These are phyloP conservation scores for Piaya cayana DNA, from an alignment of 2,113 vertebrate genomes.

Conservation along the genomic window DNA sequence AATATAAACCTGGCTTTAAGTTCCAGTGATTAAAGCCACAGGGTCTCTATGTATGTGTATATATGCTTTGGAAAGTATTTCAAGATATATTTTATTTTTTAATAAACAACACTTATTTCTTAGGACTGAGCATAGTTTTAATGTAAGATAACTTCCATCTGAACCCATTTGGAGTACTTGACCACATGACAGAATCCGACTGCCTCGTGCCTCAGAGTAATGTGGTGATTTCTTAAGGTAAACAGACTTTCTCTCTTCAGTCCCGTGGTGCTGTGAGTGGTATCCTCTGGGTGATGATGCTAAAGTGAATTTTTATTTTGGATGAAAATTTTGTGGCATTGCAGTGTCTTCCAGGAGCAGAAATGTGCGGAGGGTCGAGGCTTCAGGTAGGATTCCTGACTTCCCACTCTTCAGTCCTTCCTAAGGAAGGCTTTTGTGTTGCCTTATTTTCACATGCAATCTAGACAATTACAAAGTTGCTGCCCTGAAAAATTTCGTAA, in stretches of 20 bases:
- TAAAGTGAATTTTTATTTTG: neutral
- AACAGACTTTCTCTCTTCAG: neutral
- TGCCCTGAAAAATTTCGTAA: neutral
- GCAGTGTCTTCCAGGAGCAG: neutral
- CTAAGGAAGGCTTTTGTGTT: neutral
- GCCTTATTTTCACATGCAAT: neutral
- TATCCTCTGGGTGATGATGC: neutral
- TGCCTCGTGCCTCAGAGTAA: neutral
- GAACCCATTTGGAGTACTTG: neutral
- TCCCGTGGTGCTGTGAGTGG: neutral
- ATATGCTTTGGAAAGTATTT: neutral
- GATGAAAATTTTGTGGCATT: neutral
- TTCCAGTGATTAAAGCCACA: neutral
- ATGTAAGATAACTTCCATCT: neutral
- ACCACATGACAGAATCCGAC: neutral
- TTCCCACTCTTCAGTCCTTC: neutral
- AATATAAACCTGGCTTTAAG: neutral
- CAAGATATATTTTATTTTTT: neutral
- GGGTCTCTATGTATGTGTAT: neutral
- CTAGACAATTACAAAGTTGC: neutral
- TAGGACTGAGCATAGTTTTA: neutral
- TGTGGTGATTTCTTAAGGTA: neutral
- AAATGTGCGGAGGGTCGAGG: neutral
- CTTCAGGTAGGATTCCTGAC: neutral
- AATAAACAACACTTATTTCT: constrained; percentile 10